Evolutionary conservation across 2,797 vertebrate genomes (phyloP).

Genomic region (Anabacerthia variegaticeps): DNA sequence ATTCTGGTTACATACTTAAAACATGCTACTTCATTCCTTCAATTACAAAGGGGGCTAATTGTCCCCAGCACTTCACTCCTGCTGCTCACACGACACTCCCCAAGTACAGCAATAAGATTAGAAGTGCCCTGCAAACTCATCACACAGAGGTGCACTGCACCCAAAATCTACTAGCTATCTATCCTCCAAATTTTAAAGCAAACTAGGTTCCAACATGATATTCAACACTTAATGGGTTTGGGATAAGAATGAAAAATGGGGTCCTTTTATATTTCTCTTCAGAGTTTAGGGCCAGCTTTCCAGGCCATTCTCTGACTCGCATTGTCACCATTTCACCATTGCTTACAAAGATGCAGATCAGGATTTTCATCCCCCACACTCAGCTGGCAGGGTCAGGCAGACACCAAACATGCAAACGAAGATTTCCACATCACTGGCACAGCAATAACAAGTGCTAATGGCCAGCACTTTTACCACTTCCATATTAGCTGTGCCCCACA

Average conservation of each 20-base stretch:
- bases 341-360: neutral
- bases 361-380: neutral
- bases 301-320: neutral
- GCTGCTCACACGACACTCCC: neutral
- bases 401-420: neutral
- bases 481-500: neutral
- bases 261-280: neutral
- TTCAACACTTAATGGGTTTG: neutral
- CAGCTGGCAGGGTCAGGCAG: neutral
- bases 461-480: neutral
- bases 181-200: neutral
- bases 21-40: neutral
- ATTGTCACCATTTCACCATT: neutral
- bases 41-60: neutral
- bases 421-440: neutral
- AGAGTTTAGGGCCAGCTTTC: neutral
- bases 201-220: neutral
- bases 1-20: neutral
- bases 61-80: neutral
- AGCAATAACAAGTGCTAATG: neutral
- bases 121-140: neutral
- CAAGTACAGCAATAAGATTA: neutral
- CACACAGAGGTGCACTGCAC: neutral
- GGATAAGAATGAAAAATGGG: neutral
- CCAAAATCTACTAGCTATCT: neutral